Base-by-base conservation (phyloP, 2,888 invertebrate genomes). In the Chorisops tibialis region DNA sequence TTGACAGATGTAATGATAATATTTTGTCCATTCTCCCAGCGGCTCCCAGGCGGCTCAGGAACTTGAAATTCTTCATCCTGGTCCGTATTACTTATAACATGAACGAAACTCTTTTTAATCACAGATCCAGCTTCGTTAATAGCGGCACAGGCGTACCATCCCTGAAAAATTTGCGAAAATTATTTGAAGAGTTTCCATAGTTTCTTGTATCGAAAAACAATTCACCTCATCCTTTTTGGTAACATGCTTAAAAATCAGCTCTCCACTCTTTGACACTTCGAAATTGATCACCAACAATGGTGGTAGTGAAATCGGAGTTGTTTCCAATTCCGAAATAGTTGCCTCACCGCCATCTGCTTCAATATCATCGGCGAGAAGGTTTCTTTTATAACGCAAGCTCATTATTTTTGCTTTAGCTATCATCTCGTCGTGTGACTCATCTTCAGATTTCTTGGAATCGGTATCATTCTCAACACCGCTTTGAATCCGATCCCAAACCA, bases 371-470 rank as follows among this genome's bases (percentile, higher is more conserved):
- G 19, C 35, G 3, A 45, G 5, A 11, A 45, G 43, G 3, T 24
- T 58, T n/a, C 69, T 66, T 51, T 69, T 70, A 18, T 66, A 56
- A 43, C 70, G 63, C 21, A 70, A 66, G 38, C 70, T 71, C 70
- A 71, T 71, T 11, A 71, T 70, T 67, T 71, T 70, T 2, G 69
- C 68, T 58, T 71, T 71, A 2, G 69, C 66, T 7, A 70, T 19
- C 12, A 69, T 41, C 41, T 69, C 69, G 45, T 70, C 68, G 6
- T 68, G 68, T 9, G 66, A 64, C 21, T 82, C 80, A 9, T 83
- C 81, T 56, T 82, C 80, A 19, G 61, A 48, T 50, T 64, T 58
- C 2, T 58, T 59, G 45, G 54, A 21, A 66, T 79, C 78, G 6
- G 60, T 60, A 16, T 50, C 50, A 18, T 60, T 49, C 6, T 41